phyloP scores from a whole-genome alignment of 1,140 invertebrate species.

The Arion vulgaris region DNA sequence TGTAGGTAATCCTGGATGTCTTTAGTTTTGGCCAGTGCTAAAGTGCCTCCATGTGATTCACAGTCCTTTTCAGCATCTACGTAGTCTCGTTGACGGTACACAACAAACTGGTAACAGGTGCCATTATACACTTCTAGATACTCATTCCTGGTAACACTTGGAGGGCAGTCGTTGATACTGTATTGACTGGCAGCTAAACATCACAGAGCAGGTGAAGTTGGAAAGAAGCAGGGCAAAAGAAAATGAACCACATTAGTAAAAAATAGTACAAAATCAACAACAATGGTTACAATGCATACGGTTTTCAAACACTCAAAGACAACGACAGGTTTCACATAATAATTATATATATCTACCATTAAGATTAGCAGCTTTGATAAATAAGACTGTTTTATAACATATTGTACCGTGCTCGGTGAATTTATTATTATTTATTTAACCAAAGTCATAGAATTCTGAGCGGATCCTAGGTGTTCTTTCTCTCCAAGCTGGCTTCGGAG shows the following conservation, averaged over 20 bases:
- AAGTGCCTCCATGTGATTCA: neutral
- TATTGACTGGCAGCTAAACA: neutral
- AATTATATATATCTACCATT: no score
- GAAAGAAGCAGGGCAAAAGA: neutral
- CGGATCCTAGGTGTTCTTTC: no score
- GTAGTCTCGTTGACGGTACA: neutral
- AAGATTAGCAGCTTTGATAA: no score
- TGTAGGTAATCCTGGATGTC: constrained; percentile 9
- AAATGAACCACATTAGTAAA: neutral
- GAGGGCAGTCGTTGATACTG: neutral
- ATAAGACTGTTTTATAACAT: no score
- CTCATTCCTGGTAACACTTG: neutral
- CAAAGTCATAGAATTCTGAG: no score
- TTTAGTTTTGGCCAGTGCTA: neutral
- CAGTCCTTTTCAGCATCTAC: neutral
- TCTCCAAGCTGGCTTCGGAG: no score
- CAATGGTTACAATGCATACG: no score
- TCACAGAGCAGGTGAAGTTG: neutral
- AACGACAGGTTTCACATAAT: no score
- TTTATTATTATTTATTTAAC: no score
- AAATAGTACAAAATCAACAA: no score
- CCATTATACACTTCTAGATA: neutral
- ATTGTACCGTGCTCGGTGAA: no score
- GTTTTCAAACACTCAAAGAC: no score
- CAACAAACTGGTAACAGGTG: neutral